phyloP scores from a whole-genome alignment of 2,797 vertebrate species.

The Tachyglossus aculeatus region DNA sequence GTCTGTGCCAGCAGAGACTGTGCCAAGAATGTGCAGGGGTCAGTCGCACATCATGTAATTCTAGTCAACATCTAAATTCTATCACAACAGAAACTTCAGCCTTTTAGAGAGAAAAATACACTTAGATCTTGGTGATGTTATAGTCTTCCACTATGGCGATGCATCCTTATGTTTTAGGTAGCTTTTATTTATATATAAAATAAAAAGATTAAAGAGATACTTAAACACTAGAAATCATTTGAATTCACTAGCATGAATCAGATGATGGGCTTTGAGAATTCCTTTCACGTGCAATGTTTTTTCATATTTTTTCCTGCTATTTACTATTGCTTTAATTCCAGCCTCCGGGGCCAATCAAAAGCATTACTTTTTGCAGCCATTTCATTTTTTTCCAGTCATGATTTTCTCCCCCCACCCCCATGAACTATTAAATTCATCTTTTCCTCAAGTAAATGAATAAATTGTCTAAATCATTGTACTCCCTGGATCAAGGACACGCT shows the following conservation, averaged over 20 bases:
- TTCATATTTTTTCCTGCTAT: background rate
- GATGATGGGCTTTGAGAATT: background rate
- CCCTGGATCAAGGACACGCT: background rate
- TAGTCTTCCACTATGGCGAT: background rate
- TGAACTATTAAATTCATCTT: background rate
- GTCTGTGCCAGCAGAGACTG: too few species aligned
- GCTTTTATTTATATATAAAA: background rate
- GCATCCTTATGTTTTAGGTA: background rate
- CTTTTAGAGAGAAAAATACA: constrained; percentile 1
- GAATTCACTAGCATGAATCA: background rate
- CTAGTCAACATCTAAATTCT: background rate
- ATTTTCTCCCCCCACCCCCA: constrained; percentile 19
- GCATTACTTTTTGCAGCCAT: background rate
- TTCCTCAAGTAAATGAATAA: background rate
- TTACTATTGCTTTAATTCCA: constrained; percentile 1
- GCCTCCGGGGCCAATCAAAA: background rate
- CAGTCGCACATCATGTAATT: background rate
- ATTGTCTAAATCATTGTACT: background rate
- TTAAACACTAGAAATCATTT: background rate
- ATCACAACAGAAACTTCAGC: background rate
- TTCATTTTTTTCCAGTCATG: constrained; percentile 9
- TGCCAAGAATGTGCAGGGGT: background rate
- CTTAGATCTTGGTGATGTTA: background rate
- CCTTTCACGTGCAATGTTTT: background rate
- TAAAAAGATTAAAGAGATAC: background rate